Evolutionary conservation across 92 coral and sea anemone genomes (phyloP).

Genomic region (Paramuricea clavata): DNA sequence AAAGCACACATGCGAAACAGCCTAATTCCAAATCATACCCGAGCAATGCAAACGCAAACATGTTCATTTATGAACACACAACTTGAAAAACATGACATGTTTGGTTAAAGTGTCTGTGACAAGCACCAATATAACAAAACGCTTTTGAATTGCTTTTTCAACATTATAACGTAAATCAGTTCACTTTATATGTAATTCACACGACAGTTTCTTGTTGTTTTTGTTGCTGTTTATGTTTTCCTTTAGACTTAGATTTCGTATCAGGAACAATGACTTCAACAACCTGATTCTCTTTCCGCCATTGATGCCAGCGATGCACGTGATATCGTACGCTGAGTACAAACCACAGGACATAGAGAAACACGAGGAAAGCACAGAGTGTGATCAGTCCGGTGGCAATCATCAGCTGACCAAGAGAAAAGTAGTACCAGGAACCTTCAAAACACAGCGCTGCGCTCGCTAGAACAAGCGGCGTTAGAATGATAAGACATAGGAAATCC

Average conservation of each 20-base stretch:
- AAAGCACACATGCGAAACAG: no score
- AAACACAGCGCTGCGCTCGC: slow-evolving; percentile 88
- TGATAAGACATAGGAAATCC: slow-evolving; percentile 77
- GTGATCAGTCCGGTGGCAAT: slow-evolving; percentile 79
- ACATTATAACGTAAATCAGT: neutral
- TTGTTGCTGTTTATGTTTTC: neutral
- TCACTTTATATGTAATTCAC: neutral
- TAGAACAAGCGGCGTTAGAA: slow-evolving; percentile 83
- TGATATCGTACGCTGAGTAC: slow-evolving; percentile 82
- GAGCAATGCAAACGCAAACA: no score
- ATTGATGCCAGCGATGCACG: slow-evolving; percentile 77
- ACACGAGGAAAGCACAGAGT: slow-evolving; percentile 82
- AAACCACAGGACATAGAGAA: slow-evolving; percentile 81
- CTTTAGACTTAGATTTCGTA: neutral
- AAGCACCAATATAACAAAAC: no score
- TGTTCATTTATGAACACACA: no score
- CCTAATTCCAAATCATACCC: no score
- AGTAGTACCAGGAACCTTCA: slow-evolving; percentile 92
- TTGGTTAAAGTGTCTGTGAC: no score
- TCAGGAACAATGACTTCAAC: slow-evolving; percentile 65
- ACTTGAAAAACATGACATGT: no score
- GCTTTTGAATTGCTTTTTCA: neutral
- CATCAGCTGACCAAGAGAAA: slow-evolving; percentile 72
- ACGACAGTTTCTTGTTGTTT: neutral
- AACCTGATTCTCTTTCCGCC: slow-evolving; percentile 84